Evolutionary conservation across 2,888 invertebrate species (phyloP), one percentile per base, ranked within the genome.

Genomic region (Orthonevra nobilis): DNA sequence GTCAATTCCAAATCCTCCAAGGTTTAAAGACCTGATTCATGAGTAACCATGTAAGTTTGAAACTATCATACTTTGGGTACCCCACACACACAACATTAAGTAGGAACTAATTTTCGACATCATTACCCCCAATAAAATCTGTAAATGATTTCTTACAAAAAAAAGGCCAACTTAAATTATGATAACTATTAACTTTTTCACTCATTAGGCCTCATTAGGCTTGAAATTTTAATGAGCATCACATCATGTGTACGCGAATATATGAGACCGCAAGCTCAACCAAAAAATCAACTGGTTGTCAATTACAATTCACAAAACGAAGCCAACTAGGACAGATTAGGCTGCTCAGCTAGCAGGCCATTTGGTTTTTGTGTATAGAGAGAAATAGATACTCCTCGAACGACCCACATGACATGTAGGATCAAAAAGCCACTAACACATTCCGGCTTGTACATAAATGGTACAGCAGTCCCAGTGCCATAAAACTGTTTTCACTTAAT

Each of bases 401-500:
- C 70, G 64, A 64, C 70, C 52, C 58, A 58, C 52, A 77, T 64
- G 64, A 56, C 64, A 70, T 54, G 26, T 50, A 60, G 77, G 77
- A 70, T 77, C 64, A 77, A 52, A 64, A 70, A 75, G 50, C 52
- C 73, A 54, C 26, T 23, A 19, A 26, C 23, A 52, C 15, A 54
- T 36, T 44, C 9, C 14, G 15, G 36, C 17, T 23, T 23, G 20
- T 9, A 14, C n/a, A 15, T 40, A 58, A 68, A 74, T 44, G 74
- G 54, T 42, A 61, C 61, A n/a, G n/a, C 14, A 50, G 60, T 75
- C 75, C 69, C 56, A 60, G 58, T 52, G 38, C 64, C 26, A 70
- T 77, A 70, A 77, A 77, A 64, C 70, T 70, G 70, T 77, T 77
- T 77, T 70, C 77, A 77, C 77, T 77, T 72, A 64, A 77, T 77